Evolutionary conservation across 2,797 vertebrate genomes (phyloP).

Genomic region (Enteromius thamalakanensis): DNA sequence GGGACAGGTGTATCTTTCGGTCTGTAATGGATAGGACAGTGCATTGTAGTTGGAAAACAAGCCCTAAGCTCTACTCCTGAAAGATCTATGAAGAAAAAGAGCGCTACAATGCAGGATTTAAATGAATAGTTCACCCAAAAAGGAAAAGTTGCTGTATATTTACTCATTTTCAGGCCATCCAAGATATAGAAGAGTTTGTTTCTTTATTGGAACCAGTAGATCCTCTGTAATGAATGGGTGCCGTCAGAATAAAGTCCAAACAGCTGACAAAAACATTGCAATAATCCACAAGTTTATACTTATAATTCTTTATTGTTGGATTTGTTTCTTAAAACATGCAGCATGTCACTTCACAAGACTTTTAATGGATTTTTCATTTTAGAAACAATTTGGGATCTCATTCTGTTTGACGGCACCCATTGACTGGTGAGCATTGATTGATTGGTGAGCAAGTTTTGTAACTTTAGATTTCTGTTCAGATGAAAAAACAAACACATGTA

Average conservation of each 20-base stretch:
- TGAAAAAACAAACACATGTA: not conserved
- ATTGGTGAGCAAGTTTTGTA: not conserved
- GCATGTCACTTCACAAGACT: not conserved
- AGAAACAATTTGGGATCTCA: not conserved
- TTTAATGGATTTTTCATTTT: not conserved
- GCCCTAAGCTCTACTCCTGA: constrained; percentile 11
- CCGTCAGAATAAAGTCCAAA: not conserved
- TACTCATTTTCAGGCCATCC: not conserved
- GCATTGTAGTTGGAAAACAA: not conserved
- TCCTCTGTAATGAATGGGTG: not conserved
- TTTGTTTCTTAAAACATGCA: not conserved
- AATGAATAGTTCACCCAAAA: not conserved
- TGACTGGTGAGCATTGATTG: not conserved
- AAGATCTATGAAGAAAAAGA: not conserved
- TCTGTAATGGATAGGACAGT: not conserved
- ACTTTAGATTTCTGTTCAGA: not conserved
- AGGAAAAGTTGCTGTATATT: not conserved
- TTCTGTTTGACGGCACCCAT: not conserved
- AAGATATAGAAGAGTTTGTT: not conserved
- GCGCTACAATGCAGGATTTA: not conserved
- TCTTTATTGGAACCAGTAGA: not conserved
- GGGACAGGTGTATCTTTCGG: constrained; percentile 24
- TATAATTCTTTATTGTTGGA: not conserved
- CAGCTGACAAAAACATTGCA: not conserved
- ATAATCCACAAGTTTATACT: not conserved